Evolutionary conservation across 2,888 invertebrate species (phyloP).

Genomic region (Zygothrica quintamaculata): DNA sequence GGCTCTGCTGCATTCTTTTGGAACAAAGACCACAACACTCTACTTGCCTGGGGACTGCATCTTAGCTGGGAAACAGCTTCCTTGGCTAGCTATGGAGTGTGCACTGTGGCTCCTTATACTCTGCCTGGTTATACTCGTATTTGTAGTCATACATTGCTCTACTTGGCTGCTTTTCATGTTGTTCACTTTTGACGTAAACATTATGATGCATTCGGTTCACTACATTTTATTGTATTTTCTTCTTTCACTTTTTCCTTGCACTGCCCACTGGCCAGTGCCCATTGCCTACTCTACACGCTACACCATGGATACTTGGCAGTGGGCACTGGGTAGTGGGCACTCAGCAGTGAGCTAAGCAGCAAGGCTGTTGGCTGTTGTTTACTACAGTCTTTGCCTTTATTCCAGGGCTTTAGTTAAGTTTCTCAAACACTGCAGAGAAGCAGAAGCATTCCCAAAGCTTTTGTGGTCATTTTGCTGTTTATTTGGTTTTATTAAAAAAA

Average conservation of each 20-base stretch:
- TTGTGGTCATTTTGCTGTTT: constrained; percentile 64
- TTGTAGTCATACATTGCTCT: constrained; percentile 15
- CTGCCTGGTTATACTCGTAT: constrained; percentile 5
- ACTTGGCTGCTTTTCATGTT: constrained; percentile 58
- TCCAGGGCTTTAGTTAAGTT: constrained; percentile 61
- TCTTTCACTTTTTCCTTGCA: constrained; percentile 20
- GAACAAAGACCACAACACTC: constrained; percentile 56
- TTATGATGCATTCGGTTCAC: constrained; percentile 78
- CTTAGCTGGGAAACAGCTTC: constrained; percentile 19
- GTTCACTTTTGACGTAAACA: constrained; percentile 78
- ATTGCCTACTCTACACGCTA: too few species aligned
- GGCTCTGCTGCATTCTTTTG: constrained; percentile 42
- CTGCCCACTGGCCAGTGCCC: constrained; percentile 39
- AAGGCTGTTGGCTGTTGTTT: constrained; percentile 37
- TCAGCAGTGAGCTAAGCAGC: constrained; percentile 13
- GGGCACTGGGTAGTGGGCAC: constrained; percentile 35
- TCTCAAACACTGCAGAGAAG: constrained; percentile 45
- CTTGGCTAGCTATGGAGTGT: constrained; percentile 23
- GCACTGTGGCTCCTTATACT: too few species aligned
- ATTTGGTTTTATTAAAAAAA: constrained; percentile 69
- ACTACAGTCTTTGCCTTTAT: constrained; percentile 41
- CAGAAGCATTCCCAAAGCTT: constrained; percentile 40
- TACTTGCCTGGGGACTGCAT: constrained; percentile 23
- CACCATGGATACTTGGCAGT: too few species aligned
- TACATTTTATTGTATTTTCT: constrained; percentile 76